Evolutionary conservation across 2,888 invertebrate genomes (phyloP).

Genomic region (Molanna angustata): DNA sequence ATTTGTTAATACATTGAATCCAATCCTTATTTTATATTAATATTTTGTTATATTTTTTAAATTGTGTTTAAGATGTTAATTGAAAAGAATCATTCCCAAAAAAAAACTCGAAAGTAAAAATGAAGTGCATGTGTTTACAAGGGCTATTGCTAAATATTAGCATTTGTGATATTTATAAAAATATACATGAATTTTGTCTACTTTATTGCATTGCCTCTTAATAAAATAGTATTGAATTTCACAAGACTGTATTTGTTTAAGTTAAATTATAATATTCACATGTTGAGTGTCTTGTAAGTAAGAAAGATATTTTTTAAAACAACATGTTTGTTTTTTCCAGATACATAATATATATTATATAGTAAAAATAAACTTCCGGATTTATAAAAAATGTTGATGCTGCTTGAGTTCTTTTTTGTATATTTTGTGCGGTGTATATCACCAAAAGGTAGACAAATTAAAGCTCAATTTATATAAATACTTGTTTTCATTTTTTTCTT

Average conservation of each 20-base stretch:
- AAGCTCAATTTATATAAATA: slow-evolving; percentile 18
- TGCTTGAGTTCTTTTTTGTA: slow-evolving; percentile 15
- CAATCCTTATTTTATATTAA: no score
- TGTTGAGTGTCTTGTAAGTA: background rate
- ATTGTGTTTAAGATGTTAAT: no score
- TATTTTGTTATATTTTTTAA: no score
- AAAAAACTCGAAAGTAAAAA: no score
- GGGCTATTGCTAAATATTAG: slow-evolving; percentile 6
- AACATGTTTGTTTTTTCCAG: no score
- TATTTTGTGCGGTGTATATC: slow-evolving; percentile 20
- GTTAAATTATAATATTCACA: slow-evolving; percentile 5
- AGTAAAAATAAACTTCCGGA: no score
- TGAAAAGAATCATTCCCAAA: no score
- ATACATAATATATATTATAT: no score
- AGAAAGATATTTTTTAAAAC: background rate
- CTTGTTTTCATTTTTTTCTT: slow-evolving; percentile 4
- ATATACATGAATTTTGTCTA: slow-evolving; percentile 15
- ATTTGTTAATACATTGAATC: no score
- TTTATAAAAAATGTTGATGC: slow-evolving; percentile 5
- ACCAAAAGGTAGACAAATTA: slow-evolving; percentile 17
- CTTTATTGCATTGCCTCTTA: slow-evolving; percentile 15
- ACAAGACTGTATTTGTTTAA: slow-evolving; percentile 10
- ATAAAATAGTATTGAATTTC: background rate
- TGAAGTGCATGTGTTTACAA: no score
- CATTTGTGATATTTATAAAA: slow-evolving; percentile 19